These are phyloP conservation scores for Melanostigma gelatinosum DNA, from an alignment of 2,113 vertebrate species.

Conservation along the genomic window DNA sequence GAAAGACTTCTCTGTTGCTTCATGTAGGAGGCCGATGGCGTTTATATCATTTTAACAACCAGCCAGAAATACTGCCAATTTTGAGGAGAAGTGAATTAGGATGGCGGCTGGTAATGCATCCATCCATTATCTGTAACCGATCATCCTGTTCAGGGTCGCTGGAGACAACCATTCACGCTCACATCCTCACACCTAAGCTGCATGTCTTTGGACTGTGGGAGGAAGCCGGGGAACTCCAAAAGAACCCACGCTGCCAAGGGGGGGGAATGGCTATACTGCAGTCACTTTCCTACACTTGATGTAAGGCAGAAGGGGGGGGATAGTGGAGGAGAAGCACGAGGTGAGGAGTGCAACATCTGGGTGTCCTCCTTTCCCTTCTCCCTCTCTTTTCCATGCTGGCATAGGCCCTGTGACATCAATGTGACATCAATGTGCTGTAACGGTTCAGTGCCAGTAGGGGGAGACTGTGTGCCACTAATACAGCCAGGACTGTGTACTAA, in stretches of 20 bases:
- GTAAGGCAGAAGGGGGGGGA: neutral
- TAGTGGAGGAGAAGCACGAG: constrained; percentile 26
- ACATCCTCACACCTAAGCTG: too few relatives aligned
- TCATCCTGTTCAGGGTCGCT: too few relatives aligned
- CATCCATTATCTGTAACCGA: too few relatives aligned
- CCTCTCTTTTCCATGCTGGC: constrained; percentile 37
- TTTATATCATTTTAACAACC: neutral
- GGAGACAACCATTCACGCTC: too few relatives aligned
- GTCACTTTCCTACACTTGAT: constrained; percentile 54
- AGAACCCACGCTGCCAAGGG: too few relatives aligned
- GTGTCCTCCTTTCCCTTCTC: constrained; percentile 48
- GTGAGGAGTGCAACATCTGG: constrained; percentile 51
- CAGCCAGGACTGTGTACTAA: neutral
- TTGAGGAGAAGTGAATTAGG: constrained; percentile 1
- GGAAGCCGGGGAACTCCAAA: too few relatives aligned
- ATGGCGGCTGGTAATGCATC: constrained; percentile 1
- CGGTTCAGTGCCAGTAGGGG: constrained; percentile 56
- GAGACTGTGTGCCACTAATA: constrained; percentile 47
- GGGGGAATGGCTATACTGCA: neutral
- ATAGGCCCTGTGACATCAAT: constrained; percentile 21
- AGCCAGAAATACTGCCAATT: neutral
- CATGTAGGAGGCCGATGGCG: too few relatives aligned
- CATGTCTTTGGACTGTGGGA: too few relatives aligned
- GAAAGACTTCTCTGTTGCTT: neutral
- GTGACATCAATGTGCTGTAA: neutral